Base-by-base conservation (phyloP, 2,888 invertebrate species). In the Geophilus truncorum region DNA sequence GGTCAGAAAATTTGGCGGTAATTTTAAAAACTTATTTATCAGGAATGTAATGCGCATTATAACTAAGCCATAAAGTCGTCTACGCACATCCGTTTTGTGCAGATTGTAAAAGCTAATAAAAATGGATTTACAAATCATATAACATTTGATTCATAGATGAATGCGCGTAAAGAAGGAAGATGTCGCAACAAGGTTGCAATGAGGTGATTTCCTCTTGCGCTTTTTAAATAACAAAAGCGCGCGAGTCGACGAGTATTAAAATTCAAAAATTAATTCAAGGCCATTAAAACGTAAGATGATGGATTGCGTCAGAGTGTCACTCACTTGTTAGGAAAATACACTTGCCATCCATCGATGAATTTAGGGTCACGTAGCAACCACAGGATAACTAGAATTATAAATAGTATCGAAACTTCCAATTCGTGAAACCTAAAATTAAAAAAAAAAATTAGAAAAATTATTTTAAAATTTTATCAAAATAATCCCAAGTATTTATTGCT, bases 331-430 rank as follows among this genome's bases (percentile, higher is more conserved):
- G 82, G 82, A 81, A 93, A 88, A 36, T 91, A 87, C 82, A 91
- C 90, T 0, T 94, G 93, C 96, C 97, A 97, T 1, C 97, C 97
- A 0, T 89, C 89, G 85, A 95, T 92, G 86, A 96, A 94, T 82
- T 95, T 94, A 0, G 97, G 97, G 82, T 92, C 92, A 77, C 96
- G 91, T 86, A 96, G 93, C 87, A 97, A 93, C 92, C 96, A 97
- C 84, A 97, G 89, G 80, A 93, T 85, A 15, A 97, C 93, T 6
- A 96, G 92, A 10, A 92, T 83, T 30, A 93, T 86, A 87, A 97
- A 97, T 80, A 94, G 88, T 4, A 90, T 82, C 28, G 92, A 92
- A 0, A 81, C 81, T 10, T 76, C 80, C 5, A 80, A 57, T 30
- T 82, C 82, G 75, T 81, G 82, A 77, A 82, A 82, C 79, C 82